phyloP scores from a whole-genome alignment of 64 coral and sea anemone genomes.

The Cladopsammia gracilis region DNA sequence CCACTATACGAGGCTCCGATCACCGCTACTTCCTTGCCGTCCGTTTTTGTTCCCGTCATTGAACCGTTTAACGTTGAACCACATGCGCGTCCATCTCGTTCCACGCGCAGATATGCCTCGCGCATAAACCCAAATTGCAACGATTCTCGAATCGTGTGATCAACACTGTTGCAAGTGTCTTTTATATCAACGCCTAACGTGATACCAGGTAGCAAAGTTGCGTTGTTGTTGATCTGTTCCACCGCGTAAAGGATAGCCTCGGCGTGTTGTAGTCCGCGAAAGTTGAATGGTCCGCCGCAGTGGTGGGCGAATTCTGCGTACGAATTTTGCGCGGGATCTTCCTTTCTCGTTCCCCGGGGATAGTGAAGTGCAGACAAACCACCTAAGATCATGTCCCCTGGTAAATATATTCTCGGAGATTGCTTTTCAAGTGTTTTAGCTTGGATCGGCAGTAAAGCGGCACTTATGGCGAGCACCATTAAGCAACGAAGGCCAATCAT shows the following conservation, averaged over 20 bases:
- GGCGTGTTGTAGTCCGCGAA: conserved; percentile 18
- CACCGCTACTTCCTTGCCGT: conserved; percentile 60
- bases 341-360: not conserved
- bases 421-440: not conserved
- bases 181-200: conserved; percentile 47
- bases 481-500: not conserved
- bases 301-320: not conserved
- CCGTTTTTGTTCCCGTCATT: not conserved
- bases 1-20: conserved; percentile 79
- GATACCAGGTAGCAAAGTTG: conserved; percentile 38
- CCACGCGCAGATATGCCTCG: not conserved
- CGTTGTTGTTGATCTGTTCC: conserved; percentile 43
- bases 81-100: not conserved
- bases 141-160: conserved; percentile 46
- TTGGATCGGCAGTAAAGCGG: not conserved
- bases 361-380: not conserved
- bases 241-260: conserved; percentile 56
- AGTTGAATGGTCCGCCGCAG: conserved; percentile 23
- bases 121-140: conserved; percentile 34
- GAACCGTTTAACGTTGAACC: not conserved
- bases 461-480: not conserved
- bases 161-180: conserved; percentile 56
- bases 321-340: not conserved
- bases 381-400: not conserved
- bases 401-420: not conserved